Conservation (phyloP, 2,888 invertebrate genomes). For the Drosophila meridiana region DNA sequence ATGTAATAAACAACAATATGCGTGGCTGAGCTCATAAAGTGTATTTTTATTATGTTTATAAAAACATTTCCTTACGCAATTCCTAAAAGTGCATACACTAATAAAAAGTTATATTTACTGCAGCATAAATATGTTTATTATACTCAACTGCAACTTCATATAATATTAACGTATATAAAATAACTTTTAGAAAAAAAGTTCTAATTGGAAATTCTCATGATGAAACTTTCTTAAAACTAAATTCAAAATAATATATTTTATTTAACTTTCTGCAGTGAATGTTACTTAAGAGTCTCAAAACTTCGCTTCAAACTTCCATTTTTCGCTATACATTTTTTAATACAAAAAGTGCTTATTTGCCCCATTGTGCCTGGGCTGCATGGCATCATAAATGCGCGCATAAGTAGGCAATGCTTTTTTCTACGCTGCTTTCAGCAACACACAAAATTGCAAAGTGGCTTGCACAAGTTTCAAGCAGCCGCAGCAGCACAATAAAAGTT, state of each 20-base stretch:
- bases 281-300: neutral
- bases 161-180: neutral
- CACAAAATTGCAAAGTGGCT: constrained; percentile 42
- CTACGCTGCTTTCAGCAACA: constrained; percentile 4
- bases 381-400: constrained; percentile 36
- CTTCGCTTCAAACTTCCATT: constrained; percentile 2
- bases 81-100: neutral
- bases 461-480: constrained; percentile 39
- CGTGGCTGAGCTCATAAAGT: neutral
- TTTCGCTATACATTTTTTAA: neutral
- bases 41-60: neutral
- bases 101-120: constrained; percentile 7
- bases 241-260: neutral
- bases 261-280: neutral
- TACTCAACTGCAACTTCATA: neutral
- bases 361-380: constrained; percentile 15
- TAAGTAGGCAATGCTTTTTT: constrained; percentile 51
- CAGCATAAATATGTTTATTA: constrained; percentile 8
- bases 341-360: neutral
- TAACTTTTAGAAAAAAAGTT: neutral
- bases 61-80: neutral
- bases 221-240: neutral
- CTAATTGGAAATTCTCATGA: neutral
- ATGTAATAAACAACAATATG: neutral
- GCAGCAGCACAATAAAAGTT: constrained; percentile 27